Conservation (phyloP, 30 jellyfish, hydroid and myxozoan genomes). For the Hydractinia echinata region DNA sequence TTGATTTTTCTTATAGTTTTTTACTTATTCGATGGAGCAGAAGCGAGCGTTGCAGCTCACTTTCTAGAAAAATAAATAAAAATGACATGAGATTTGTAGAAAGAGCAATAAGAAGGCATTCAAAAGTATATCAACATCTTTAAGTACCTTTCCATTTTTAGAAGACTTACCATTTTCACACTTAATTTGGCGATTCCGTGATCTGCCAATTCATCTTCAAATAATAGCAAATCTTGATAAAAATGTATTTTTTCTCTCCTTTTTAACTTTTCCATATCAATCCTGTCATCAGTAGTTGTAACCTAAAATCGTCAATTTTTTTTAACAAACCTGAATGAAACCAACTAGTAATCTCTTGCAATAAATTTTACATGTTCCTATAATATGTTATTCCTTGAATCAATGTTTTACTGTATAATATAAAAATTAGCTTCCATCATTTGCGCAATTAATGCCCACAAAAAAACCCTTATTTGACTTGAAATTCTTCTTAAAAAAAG, state of each 20-base stretch:
- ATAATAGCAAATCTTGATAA: constrained; percentile 65
- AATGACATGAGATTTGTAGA: not conserved
- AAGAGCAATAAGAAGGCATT: not conserved
- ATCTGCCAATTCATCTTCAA: constrained; percentile 95
- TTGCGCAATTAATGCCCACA: no score
- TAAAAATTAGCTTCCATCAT: no score
- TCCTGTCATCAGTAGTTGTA: constrained; percentile 56
- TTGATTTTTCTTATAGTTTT: no score
- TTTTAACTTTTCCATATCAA: constrained; percentile 66
- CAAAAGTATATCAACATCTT: not conserved
- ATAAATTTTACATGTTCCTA: no score
- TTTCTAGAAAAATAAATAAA: not conserved
- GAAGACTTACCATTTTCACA: constrained; percentile 69
- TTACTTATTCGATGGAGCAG: no score
- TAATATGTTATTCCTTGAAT: no score
- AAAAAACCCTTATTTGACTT: no score
- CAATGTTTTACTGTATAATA: no score
- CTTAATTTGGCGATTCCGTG: constrained; percentile 80
- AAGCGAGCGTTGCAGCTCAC: no score
- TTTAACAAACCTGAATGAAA: no score
- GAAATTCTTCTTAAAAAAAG: no score
- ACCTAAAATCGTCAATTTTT: constrained; percentile 21
- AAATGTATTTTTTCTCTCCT: constrained; percentile 67
- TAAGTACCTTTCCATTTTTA: not conserved
- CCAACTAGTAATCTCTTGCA: no score